Evolutionary conservation across 2,888 invertebrate species (phyloP), one percentile per base, ranked within the genome.

Genomic region (Drosophila pseudotalamancana): DNA sequence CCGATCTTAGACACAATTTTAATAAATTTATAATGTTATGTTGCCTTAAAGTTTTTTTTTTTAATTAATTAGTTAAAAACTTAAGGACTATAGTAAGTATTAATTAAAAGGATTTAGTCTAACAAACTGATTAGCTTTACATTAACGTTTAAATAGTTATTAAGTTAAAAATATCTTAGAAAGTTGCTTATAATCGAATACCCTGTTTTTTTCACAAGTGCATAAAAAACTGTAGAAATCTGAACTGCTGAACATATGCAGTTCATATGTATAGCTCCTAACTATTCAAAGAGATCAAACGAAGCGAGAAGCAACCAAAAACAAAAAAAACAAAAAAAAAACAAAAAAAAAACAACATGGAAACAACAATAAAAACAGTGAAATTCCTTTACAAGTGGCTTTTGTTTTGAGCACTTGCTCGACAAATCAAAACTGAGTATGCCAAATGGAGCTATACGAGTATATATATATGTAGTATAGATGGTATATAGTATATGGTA

Each of bases 351-450:
- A 8, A 48, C 27, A 8, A 55, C 43, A 27, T 18, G 27, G 11
- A 29, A 21, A 45, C 31, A 45, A 31, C 31, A 71, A 54, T 18
- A 27, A 50, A 54, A 57, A 16, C 5, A 42, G 21, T 40, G 55
- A 67, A 59, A 67, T 49, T 53, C 35, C 45, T 53, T 40, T 35
- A 73, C 65, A 73, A 73, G 73, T 73, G 73, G 70, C 32, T 50
- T 63, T 72, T 72, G 68, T 72, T 64, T 57, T 53, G 60, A 31
- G 61, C 64, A 72, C 72, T 72, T 67, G 72, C 57, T 66, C 59
- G 60, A 72, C 64, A 73, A 73, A 72, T 72, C 72, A 72, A 68
- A 72, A 54, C 64, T 46, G 59, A 56, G 63, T 34, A 53, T 34
- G 12, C 11, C 21, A 55, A 29, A 54, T 60, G 19, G 39, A 35